A percentile compares a stretch with the other conserved stretches of the same genome.
These are phyloP conservation scores for Heliothis virescens DNA, from an alignment of 1,140 invertebrate species.

Conservation along the genomic window DNA sequence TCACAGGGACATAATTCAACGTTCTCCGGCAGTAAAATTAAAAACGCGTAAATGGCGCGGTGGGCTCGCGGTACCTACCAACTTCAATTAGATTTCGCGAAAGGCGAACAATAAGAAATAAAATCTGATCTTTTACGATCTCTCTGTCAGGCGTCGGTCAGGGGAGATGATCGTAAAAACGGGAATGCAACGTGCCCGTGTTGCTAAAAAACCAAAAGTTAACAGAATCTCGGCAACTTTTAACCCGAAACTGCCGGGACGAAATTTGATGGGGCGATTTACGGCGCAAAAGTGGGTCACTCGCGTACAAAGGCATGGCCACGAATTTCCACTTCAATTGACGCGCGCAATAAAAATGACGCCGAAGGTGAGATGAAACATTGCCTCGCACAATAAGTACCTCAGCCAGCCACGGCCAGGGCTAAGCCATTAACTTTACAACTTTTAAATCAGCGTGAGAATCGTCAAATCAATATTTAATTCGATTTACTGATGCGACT, in stretches of 20 bases:
- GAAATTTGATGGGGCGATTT: constrained; percentile 76
- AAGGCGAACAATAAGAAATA: constrained; percentile 85
- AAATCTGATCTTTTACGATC: constrained; percentile 84
- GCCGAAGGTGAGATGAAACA: constrained; percentile 52
- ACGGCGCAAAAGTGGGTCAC: constrained; percentile 78
- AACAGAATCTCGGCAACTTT: constrained; percentile 56
- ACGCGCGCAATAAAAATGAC: constrained; percentile 45
- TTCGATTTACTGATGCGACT: constrained; percentile 53
- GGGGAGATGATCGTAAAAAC: constrained; percentile 78
- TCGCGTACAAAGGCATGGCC: constrained; percentile 57
- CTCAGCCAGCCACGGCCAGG: background rate
- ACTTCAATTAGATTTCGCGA: constrained; percentile 85
- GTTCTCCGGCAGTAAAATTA: constrained; percentile 78
- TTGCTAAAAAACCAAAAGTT: constrained; percentile 73
- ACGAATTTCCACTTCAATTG: constrained; percentile 50
- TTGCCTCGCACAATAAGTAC: constrained; percentile 30
- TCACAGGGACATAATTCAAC: constrained; percentile 73
- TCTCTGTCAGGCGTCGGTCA: constrained; percentile 79
- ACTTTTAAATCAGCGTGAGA: constrained; percentile 57
- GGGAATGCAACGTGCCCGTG: constrained; percentile 80
- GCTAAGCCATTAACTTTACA: constrained; percentile 20
- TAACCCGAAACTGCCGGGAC: constrained; percentile 64
- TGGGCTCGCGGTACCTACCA: constrained; percentile 63
- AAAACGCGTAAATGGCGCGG: constrained; percentile 81
- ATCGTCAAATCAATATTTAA: constrained; percentile 49